These are phyloP conservation scores for Galerucella pusilla DNA, from an alignment of 2,888 invertebrate species.

Conservation along the genomic window DNA sequence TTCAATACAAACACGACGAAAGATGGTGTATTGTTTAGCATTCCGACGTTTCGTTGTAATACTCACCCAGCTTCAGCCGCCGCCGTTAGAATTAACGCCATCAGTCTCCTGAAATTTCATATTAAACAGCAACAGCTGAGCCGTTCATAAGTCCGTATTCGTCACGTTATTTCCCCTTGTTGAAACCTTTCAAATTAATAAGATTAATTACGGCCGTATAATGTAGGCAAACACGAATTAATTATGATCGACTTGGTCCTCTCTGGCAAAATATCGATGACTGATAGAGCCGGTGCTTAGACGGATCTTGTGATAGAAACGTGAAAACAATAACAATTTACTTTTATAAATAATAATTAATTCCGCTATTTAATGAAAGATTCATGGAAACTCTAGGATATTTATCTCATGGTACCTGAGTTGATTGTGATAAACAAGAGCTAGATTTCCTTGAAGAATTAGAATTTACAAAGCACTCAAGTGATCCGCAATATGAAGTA, in stretches of 20 bases:
- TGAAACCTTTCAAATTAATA: conserved; percentile 47
- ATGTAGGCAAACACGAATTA: conserved; percentile 46
- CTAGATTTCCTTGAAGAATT: too few species aligned
- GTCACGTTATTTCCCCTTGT: conserved; percentile 42
- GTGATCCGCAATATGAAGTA: too few species aligned
- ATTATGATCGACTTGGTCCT: conserved; percentile 48
- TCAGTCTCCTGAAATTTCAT: conserved; percentile 35
- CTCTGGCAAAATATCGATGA: conserved; percentile 39
- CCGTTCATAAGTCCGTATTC: conserved; percentile 34
- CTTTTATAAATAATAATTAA: too few species aligned
- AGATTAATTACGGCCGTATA: conserved; percentile 46
- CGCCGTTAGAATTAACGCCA: conserved; percentile 17
- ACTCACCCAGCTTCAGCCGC: conserved; percentile 12
- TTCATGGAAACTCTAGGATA: too few species aligned
- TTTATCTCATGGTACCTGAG: too few species aligned
- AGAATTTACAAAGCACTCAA: too few species aligned
- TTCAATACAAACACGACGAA: conserved; percentile 14
- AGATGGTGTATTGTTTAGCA: conserved; percentile 3
- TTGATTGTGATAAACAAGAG: too few species aligned
- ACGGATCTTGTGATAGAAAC: not conserved
- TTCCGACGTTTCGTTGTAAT: conserved; percentile 12
- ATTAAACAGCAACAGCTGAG: conserved; percentile 44
- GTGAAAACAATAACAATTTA: too few species aligned
- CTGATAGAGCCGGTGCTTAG: conserved; percentile 6
- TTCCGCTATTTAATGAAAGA: too few species aligned